These are phyloP conservation scores for Hemibagrus wyckioides DNA, from an alignment of 2,113 vertebrate species.

Conservation along the genomic window DNA sequence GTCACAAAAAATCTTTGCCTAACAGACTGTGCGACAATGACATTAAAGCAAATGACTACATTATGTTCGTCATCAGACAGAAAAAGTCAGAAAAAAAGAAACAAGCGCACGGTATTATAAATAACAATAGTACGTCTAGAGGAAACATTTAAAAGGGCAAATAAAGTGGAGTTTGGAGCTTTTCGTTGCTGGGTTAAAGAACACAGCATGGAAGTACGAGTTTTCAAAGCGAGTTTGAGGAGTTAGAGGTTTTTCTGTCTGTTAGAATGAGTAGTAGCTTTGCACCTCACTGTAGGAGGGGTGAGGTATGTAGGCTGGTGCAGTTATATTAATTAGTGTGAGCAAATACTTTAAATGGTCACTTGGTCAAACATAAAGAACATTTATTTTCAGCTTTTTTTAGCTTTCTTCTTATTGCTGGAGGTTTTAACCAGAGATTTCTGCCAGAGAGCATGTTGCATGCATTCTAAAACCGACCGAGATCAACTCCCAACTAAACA, in stretches of 20 bases:
- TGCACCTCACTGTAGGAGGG: neutral
- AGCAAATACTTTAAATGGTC: neutral
- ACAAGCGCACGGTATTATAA: neutral
- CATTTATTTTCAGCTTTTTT: neutral
- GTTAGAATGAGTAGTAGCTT: neutral
- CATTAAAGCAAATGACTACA: neutral
- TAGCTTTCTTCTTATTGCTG: neutral
- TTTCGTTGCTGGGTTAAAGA: neutral
- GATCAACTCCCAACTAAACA: neutral
- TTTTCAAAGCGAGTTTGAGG: neutral
- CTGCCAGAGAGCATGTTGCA: neutral
- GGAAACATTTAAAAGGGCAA: neutral
- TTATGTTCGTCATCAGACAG: neutral
- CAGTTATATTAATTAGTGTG: neutral
- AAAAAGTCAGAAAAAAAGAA: neutral
- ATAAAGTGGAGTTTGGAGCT: neutral
- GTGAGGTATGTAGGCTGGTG: neutral
- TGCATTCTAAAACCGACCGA: neutral
- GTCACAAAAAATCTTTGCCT: neutral
- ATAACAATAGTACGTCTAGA: neutral
- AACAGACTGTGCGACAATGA: neutral
- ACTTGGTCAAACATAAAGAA: neutral
- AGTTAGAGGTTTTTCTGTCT: neutral
- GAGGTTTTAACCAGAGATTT: neutral
- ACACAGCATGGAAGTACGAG: neutral